Base-by-base conservation (phyloP, 2,113 vertebrate species). In the Dromiciops gliroides region DNA sequence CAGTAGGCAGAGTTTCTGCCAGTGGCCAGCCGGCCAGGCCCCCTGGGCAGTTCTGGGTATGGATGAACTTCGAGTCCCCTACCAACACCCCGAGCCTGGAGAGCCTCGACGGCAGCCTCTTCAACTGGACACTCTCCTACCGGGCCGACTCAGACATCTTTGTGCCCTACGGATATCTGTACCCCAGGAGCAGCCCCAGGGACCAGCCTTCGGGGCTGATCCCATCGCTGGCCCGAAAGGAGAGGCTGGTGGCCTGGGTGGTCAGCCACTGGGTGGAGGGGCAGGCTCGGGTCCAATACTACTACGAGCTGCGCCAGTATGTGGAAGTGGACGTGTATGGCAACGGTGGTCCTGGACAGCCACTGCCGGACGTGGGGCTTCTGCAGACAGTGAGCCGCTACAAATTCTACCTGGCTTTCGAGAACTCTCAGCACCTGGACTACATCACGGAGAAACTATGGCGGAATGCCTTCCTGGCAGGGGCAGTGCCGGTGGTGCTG, bases 381-480 rank as follows among this genome's bases (percentile, higher is more conserved):
- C 97, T 99, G 91, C 97, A 97, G 90, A 99, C 99, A 0, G 60
- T 99, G 56, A 98, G 98, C 0, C 97, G 98, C 83, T 99, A 99
- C 98, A 99, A 99, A 96, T 99, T 99, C 97, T 99, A 99, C 97
- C 98, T 99, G 94, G 99, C 99, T 24, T 99, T 99, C 8, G 99
- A 99, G 97, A 99, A 99, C 98, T 99, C 99, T 0, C 98, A 99
- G 97, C 99, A 99, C 97, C 98, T 98, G 0, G 99, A 99, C 97
- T 99, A 99, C 96, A 99, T 99, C 97, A 99, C 99, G 0, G 99
- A 99, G 98, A 99, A 99, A 94, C 98, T 99, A 90, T 99, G 99
- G 99, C 98, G 97, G 14, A 99, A 99, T 11, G 99, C 99, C 0
- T 97, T 99, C 1, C 91, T 97, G 10, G 98, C 99, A 2, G 98